Evolutionary conservation across 53 echinoderm and acorn worm genomes (phyloP).

Genomic region (Astropecten irregularis): DNA sequence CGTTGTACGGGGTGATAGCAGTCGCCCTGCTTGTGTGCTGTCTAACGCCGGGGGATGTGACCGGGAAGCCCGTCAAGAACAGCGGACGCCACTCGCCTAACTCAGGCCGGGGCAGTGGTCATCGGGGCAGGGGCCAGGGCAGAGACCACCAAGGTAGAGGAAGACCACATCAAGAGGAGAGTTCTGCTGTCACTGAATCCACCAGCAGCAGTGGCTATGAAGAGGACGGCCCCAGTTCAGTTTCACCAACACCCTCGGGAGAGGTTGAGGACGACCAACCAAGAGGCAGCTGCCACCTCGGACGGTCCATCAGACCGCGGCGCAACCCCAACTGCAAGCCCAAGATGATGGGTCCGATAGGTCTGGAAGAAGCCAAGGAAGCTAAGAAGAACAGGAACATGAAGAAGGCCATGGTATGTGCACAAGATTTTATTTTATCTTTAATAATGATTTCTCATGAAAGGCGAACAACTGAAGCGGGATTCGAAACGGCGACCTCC

Average conservation of each 20-base stretch:
- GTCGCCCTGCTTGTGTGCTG: constrained; percentile 33
- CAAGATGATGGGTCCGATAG: not conserved
- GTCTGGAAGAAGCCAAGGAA: not conserved
- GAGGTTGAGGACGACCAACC: too few species aligned
- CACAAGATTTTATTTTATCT: not conserved
- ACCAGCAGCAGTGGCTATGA: not conserved
- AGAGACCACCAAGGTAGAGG: not conserved
- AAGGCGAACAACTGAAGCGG: not conserved
- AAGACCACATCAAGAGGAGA: not conserved
- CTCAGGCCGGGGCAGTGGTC: not conserved
- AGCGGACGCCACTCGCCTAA: not conserved
- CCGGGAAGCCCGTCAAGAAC: constrained; percentile 15
- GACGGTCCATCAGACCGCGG: constrained; percentile 13
- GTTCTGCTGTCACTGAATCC: not conserved
- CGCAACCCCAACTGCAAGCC: not conserved
- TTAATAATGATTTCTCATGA: too few species aligned
- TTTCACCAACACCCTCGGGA: too few species aligned
- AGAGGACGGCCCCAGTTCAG: not conserved
- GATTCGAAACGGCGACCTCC: too few species aligned
- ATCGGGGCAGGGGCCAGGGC: not conserved
- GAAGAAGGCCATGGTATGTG: constrained; percentile 44
- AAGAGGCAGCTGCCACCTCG: not conserved
- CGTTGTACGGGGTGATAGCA: constrained; percentile 25
- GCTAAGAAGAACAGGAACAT: not conserved
- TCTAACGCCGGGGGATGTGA: not conserved